Percentiles rank a stretch among this genome's conserved stretches.
These are phyloP conservation scores for Echiichthys vipera DNA, from an alignment of 2,797 vertebrate species.

Conservation along the genomic window DNA sequence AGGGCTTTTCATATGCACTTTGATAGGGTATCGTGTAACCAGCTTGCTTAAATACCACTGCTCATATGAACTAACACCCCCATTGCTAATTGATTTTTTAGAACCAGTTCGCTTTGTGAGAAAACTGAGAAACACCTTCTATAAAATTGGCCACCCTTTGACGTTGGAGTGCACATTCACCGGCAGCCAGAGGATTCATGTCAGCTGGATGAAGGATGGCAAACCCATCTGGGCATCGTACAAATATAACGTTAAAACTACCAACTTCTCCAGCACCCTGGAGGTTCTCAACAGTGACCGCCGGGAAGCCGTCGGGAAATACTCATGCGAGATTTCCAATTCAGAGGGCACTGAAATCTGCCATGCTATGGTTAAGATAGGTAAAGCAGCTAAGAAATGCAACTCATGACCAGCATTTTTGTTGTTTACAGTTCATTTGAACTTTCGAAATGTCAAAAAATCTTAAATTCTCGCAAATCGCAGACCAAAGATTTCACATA, in stretches of 20 bases:
- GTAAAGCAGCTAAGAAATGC: constrained; percentile 24
- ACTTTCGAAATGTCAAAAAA: neutral
- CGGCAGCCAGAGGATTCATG: constrained; percentile 88
- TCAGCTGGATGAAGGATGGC: constrained; percentile 92
- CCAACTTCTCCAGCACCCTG: constrained; percentile 81
- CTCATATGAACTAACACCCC: constrained; percentile 11
- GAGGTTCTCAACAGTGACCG: constrained; percentile 85
- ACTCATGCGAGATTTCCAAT: constrained; percentile 90
- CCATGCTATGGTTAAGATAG: constrained; percentile 82
- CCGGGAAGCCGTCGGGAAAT: constrained; percentile 87
- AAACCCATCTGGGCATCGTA: constrained; percentile 88
- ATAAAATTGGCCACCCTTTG: constrained; percentile 87
- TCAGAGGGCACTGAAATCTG: constrained; percentile 88
- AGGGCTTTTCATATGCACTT: neutral
- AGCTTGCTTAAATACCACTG: neutral
- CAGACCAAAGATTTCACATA: neutral
- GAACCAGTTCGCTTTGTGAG: constrained; percentile 87
- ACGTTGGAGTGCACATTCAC: constrained; percentile 90
- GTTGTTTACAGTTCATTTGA: neutral
- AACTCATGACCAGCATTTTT: neutral
- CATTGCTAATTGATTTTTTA: constrained; percentile 54
- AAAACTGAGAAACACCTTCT: constrained; percentile 86
- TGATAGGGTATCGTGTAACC: neutral
- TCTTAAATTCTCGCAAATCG: neutral
- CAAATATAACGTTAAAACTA: constrained; percentile 71